Conservation (phyloP, 2,888 invertebrate species). For the Oxyscelio sp. region DNA sequence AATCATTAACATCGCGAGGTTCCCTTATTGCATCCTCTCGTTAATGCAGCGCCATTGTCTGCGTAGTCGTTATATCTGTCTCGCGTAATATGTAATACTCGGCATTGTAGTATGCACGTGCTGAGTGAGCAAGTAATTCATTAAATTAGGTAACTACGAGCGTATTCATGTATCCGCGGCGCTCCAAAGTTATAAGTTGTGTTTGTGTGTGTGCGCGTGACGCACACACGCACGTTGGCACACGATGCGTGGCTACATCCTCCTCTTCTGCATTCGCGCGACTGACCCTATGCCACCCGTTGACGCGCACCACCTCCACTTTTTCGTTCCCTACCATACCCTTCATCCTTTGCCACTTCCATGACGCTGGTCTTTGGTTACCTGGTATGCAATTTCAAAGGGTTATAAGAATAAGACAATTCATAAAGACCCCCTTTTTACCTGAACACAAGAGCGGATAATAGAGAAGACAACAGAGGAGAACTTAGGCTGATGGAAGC, state of each 20-base stretch:
- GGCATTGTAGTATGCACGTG: conserved; percentile 80
- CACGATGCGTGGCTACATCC: conserved; percentile 38
- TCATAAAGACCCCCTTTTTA: conserved; percentile 1
- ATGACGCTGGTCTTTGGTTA: conserved; percentile 61
- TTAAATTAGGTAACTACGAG: conserved; percentile 85
- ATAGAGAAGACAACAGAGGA: no score
- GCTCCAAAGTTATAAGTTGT: conserved; percentile 44
- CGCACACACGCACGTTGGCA: conserved; percentile 35
- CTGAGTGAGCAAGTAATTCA: conserved; percentile 77
- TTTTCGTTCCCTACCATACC: conserved; percentile 53
- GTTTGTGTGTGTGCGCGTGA: neutral
- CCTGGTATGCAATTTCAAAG: conserved; percentile 42
- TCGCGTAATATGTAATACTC: conserved; percentile 71
- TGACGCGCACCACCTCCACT: conserved; percentile 66
- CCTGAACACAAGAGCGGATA: conserved; percentile 19
- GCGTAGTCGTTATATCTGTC: conserved; percentile 30
- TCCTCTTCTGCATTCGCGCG: conserved; percentile 40
- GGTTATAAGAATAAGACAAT: conserved; percentile 44
- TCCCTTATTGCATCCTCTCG: no score
- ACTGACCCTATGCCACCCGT: conserved; percentile 49
- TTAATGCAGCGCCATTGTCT: conserved; percentile 67
- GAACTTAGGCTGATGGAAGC: no score
- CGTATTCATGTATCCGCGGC: conserved; percentile 66
- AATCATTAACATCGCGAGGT: conserved; percentile 47
- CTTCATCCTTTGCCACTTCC: conserved; percentile 63